These are phyloP conservation scores for Aegotheles bennettii DNA, from an alignment of 2,113 vertebrate species.

Conservation along the genomic window DNA sequence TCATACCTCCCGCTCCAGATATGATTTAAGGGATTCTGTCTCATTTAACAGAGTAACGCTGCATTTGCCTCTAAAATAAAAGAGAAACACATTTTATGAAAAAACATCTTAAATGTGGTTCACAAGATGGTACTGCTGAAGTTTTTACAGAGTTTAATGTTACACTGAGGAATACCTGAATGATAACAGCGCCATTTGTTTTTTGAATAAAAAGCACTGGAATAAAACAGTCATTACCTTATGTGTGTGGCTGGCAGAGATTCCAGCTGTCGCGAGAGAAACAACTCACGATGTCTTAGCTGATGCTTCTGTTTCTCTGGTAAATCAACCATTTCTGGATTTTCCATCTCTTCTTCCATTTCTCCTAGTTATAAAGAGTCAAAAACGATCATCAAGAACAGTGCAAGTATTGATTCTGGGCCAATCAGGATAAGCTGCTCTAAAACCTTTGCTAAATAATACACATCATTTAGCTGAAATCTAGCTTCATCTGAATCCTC, in stretches of 20 bases:
- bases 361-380: constrained; percentile 77
- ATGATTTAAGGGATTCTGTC: constrained; percentile 94
- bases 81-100: constrained; percentile 2
- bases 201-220: neutral
- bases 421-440: neutral
- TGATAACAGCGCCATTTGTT: neutral
- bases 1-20: constrained; percentile 94
- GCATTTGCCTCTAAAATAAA: constrained; percentile 88
- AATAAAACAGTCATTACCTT: constrained; percentile 72
- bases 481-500: neutral
- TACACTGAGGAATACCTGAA: neutral
- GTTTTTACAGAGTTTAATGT: neutral
- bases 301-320: constrained; percentile 96
- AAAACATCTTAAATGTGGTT: neutral
- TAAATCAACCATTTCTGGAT: constrained; percentile 89
- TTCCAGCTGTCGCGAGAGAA: constrained; percentile 92
- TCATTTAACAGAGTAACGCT: constrained; percentile 96
- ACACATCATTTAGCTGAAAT: neutral
- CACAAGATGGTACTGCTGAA: neutral
- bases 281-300: constrained; percentile 91
- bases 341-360: constrained; percentile 96
- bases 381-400: neutral
- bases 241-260: constrained; percentile 96
- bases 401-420: neutral
- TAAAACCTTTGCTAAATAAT: neutral